Evolutionary conservation across 37 sponge, comb jelly and placozoan genomes (phyloP).

Genomic region (Spongilla lacustris): DNA sequence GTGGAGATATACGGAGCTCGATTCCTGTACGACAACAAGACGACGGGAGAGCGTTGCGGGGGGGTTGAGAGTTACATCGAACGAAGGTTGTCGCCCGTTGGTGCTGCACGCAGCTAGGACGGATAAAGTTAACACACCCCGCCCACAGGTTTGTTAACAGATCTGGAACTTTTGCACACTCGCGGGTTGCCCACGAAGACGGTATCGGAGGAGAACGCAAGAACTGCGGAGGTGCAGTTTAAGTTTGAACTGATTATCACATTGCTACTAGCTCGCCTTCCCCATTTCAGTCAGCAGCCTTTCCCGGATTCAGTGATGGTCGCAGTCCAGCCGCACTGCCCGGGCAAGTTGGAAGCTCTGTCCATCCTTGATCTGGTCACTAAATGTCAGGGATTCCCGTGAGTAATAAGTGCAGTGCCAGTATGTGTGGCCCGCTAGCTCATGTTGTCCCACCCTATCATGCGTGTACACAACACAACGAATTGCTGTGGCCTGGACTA

Average conservation of each 20-base stretch:
- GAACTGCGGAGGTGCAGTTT: neutral
- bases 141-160: slow-evolving; percentile 16
- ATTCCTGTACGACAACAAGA: slow-evolving; percentile 14
- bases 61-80: slow-evolving; percentile 4
- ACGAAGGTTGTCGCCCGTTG: slow-evolving; percentile 6
- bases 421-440: neutral
- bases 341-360: slow-evolving; percentile 52
- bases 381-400: slow-evolving; percentile 31
- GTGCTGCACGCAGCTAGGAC: neutral
- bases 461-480: no score
- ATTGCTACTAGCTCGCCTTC: neutral
- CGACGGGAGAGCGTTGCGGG: slow-evolving; percentile 18
- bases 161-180: slow-evolving; percentile 1
- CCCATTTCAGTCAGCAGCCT: slow-evolving; percentile 2
- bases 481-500: neutral
- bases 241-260: neutral
- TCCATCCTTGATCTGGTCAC: slow-evolving; percentile 64
- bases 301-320: slow-evolving; percentile 18
- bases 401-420: neutral
- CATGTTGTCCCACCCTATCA: no score
- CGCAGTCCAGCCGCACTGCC: slow-evolving; percentile 41
- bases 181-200: neutral
- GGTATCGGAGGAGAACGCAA: neutral
- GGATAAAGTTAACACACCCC: neutral
- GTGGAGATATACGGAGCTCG: neutral